Conservation (phyloP, 2,797 vertebrate genomes). For the Eurystomus glaucurus region DNA sequence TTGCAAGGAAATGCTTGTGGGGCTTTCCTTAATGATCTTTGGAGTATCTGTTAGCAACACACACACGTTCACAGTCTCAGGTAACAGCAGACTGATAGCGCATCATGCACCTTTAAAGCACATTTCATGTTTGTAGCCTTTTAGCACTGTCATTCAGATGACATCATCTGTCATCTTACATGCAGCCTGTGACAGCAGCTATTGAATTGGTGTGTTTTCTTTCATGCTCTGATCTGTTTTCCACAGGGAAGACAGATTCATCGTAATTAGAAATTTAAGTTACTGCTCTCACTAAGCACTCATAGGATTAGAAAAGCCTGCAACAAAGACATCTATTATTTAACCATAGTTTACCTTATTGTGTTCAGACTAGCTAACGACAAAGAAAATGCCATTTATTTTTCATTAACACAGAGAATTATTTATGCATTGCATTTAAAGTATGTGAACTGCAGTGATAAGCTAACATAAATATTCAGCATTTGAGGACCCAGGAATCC, state of each 20-base stretch:
- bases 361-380: slow-evolving; percentile 3
- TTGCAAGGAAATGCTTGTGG: not conserved
- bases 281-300: not conserved
- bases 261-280: slow-evolving; percentile 22
- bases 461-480: slow-evolving; percentile 52
- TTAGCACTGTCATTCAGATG: not conserved
- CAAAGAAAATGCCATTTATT: slow-evolving; percentile 43
- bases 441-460: slow-evolving; percentile 15
- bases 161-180: not conserved
- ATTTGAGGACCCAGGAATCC: not conserved
- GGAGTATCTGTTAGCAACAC: not conserved
- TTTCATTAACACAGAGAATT: slow-evolving; percentile 7
- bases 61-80: not conserved
- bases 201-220: not conserved
- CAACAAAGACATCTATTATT: slow-evolving; percentile 33
- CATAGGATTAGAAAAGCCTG: slow-evolving; percentile 21
- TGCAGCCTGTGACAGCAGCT: not conserved
- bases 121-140: not conserved
- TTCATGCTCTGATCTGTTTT: not conserved
- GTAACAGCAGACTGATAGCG: not conserved
- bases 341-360: slow-evolving; percentile 26
- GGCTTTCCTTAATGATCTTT: not conserved
- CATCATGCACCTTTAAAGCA: not conserved
- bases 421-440: slow-evolving; percentile 34
- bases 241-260: not conserved